Base-by-base conservation (phyloP, 2,113 vertebrate genomes). In the Hypanus sabinus region DNA sequence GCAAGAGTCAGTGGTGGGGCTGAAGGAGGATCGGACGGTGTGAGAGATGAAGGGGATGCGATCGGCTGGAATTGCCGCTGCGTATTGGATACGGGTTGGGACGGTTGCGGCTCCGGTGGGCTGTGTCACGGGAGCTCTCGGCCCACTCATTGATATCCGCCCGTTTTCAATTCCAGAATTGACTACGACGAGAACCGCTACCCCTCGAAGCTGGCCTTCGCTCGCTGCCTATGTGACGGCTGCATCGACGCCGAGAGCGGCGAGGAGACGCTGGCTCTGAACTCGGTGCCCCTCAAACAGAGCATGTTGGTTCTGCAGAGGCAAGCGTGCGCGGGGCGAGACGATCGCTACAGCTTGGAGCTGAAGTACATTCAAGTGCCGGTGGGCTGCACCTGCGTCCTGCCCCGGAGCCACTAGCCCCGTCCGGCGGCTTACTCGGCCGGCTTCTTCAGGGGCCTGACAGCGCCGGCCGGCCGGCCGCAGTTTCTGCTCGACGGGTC, bases 301-400 rank as follows among this genome's bases (percentile, higher is more conserved):
- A 96, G 68, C 62, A 95, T 95, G 90, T 90, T 97, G 94, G 98
- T 99, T n/a, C 95, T 98, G 65, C 95, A 95, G 36, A 97, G 95
- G 93, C 96, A 94, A 22, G 94, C 94, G 0, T 99, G 98, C 94
- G 30, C 9, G 0, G 33, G 38, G 0, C 0, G 94, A 0, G 92
- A 33, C 0, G 80, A 70, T 0, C 95, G 75, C 57, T 97, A 97
- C n/a, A 6, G 94, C 60, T 95, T 98, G 14, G 94, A 94, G 5
- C 73, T 95, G 0, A 95, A 95, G 0, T 94, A 95, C 1, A 95
- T 97, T 27, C 73, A 76, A 0, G 97, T 98, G 24, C 95, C 97
- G 0, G 96, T 99, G 27, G 98, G 96, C 83, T 99, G 98, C 27
- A 98, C 98, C 79, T 99, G 98, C 0, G 96, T 95, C 24, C 94